phyloP scores from a whole-genome alignment of 2,888 invertebrate genomes.

The Uropetala carovei region DNA sequence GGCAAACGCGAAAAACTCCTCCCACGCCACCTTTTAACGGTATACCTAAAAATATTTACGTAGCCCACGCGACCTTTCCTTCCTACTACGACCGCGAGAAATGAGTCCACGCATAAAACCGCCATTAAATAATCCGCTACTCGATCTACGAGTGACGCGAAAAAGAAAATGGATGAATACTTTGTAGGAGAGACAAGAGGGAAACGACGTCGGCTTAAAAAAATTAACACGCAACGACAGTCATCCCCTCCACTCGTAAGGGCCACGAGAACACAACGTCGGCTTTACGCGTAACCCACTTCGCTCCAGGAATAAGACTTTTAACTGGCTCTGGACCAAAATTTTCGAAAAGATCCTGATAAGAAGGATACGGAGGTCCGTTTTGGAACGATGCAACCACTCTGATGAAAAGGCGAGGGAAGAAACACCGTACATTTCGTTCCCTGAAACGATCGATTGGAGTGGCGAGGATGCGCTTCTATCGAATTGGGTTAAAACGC shows the following conservation, averaged over 20 bases:
- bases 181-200: neutral
- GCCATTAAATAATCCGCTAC: neutral
- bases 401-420: neutral
- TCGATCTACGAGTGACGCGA: neutral
- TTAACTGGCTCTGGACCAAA: slow-evolving; percentile 16
- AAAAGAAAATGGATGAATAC: neutral
- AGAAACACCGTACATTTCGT: neutral
- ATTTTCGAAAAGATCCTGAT: slow-evolving; percentile 2
- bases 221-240: neutral
- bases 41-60: no score
- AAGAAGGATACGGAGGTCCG: neutral
- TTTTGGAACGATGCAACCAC: neutral
- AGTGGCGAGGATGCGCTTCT: neutral
- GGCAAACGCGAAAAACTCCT: no score
- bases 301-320: slow-evolving; percentile 26
- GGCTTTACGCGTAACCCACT: slow-evolving; percentile 13
- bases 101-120: neutral
- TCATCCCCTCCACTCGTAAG: neutral
- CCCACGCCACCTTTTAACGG: no score
- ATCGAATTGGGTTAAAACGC: neutral
- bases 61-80: no score
- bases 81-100: no score
- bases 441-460: neutral
- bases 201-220: neutral
- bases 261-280: neutral